Percentiles rank a stretch among this genome's conserved stretches.
Conservation (phyloP, 2,113 vertebrate genomes). For the Clarias magur region DNA sequence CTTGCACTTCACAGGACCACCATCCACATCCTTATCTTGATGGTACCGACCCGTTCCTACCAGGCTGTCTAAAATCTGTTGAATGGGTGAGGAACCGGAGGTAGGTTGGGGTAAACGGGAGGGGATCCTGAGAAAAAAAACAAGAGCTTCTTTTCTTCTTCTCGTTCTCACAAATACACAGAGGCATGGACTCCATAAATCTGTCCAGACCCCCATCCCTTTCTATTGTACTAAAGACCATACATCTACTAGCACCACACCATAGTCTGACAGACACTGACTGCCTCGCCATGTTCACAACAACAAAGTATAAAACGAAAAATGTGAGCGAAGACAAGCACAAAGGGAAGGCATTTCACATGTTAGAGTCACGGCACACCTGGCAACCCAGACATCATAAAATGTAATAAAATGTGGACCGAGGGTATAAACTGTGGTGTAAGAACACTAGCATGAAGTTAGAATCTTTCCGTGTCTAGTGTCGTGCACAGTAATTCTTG, state of each 20-base stretch:
- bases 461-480: not conserved
- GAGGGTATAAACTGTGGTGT: not conserved
- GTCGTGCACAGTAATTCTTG: not conserved
- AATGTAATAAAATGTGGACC: not conserved
- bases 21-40: conserved; percentile 37
- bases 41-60: conserved; percentile 41
- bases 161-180: conserved; percentile 62
- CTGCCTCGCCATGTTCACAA: conserved; percentile 67
- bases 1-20: conserved; percentile 9
- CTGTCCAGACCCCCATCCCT: conserved; percentile 46
- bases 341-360: conserved; percentile 12
- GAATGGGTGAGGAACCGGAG: conserved; percentile 42
- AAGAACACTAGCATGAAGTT: not conserved
- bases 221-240: conserved; percentile 52
- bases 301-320: conserved; percentile 32
- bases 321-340: conserved; percentile 14
- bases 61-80: conserved; percentile 57
- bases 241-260: conserved; percentile 60
- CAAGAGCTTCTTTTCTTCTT: conserved; percentile 76
- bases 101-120: conserved; percentile 45
- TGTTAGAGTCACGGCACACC: not conserved
- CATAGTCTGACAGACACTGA: conserved; percentile 56
- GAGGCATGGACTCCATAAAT: conserved; percentile 72
- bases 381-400: conserved; percentile 2
- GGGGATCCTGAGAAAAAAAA: conserved; percentile 62